Evolutionary conservation across 2,797 vertebrate genomes (phyloP), one percentile per base, ranked within the genome.

Genomic region (Dromococcyx pavoninus): DNA sequence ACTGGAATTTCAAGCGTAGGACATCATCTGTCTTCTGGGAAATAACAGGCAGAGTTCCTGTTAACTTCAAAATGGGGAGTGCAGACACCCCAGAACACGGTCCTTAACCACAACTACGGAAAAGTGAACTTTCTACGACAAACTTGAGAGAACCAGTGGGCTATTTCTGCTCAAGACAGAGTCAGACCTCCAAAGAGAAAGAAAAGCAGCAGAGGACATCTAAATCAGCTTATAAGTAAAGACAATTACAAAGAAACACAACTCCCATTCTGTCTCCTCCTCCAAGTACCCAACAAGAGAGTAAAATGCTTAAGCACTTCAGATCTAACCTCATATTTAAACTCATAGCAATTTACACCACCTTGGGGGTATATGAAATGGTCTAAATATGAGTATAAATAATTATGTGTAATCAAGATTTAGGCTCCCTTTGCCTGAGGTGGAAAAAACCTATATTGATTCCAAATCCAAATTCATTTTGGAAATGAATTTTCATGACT

Each of bases 401-500:
- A 94, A 96, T 94, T 94, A 93, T 10, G 24, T 54, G 50, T 82
- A 95, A 96, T 94, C 88, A 94, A 87, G 91, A 91, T 90, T 91
- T 83, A 89, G 86, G 30, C 50, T 94, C 61, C 62, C 39, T 91
- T 95, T 93, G 96, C 95, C 95, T 50, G 90, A 96, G 93, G 95
- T 93, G 50, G 78, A 39, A 77, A 93, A 84, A 89, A 6, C 1
- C 13, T 18, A 53, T 62, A 74, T 56, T 94, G 64, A 39, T 95
- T 96, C 90, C 90, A 95, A 93, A 94, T 86, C 83, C 83, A 90
- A 85, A 91, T 88, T 91, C 35, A 95, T 95, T 96, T 94, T 95
- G 75, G 83, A 92, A 94, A 94, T 96, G 77, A 97, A 96, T 96
- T 96, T 97, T 96, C 96, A 94, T 96, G 94, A 94, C 94, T 85